phyloP scores from a whole-genome alignment of 2,888 invertebrate genomes.

The Esperia sulphurella region DNA sequence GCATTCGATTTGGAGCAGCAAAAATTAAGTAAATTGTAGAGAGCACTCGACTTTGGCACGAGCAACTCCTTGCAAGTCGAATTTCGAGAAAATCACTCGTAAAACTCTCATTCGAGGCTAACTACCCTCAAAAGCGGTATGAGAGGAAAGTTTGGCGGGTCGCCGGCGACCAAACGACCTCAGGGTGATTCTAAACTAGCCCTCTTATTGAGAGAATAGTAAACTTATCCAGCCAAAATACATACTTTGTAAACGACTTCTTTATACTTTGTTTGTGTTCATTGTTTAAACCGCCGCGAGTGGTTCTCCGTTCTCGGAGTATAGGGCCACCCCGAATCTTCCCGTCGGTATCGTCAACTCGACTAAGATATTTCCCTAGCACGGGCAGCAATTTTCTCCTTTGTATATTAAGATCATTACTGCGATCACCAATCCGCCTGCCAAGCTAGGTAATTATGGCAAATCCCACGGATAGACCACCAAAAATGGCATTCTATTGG shows the following conservation, averaged over 20 bases:
- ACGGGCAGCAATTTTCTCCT: too few species aligned
- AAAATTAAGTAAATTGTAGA: slow-evolving; percentile 21
- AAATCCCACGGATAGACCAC: too few species aligned
- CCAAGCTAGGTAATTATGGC: too few species aligned
- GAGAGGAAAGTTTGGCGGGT: slow-evolving; percentile 45
- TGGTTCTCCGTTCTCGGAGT: too few species aligned
- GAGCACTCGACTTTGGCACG: slow-evolving; percentile 16
- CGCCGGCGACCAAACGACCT: slow-evolving; percentile 21
- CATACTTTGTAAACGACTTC: slow-evolving; percentile 8
- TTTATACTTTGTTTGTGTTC: too few species aligned
- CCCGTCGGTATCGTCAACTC: too few species aligned
- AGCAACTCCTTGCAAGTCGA: slow-evolving; percentile 20
- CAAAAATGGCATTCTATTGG: too few species aligned
- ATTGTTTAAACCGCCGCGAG: too few species aligned
- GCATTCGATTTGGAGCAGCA: slow-evolving; percentile 12
- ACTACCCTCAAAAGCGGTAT: slow-evolving; percentile 48
- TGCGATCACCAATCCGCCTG: too few species aligned
- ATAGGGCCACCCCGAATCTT: too few species aligned
- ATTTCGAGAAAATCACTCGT: slow-evolving; percentile 46
- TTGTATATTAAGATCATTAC: too few species aligned
- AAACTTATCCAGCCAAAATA: slow-evolving; percentile 1
- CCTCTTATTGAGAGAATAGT: slow-evolving; percentile 2
- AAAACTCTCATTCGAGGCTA: slow-evolving; percentile 50
- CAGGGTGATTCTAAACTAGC: slow-evolving; percentile 5
- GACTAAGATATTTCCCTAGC: too few species aligned